Conservation (phyloP, 37 sponge, comb jelly and placozoan species). For the Cliona cf. orientalis region DNA sequence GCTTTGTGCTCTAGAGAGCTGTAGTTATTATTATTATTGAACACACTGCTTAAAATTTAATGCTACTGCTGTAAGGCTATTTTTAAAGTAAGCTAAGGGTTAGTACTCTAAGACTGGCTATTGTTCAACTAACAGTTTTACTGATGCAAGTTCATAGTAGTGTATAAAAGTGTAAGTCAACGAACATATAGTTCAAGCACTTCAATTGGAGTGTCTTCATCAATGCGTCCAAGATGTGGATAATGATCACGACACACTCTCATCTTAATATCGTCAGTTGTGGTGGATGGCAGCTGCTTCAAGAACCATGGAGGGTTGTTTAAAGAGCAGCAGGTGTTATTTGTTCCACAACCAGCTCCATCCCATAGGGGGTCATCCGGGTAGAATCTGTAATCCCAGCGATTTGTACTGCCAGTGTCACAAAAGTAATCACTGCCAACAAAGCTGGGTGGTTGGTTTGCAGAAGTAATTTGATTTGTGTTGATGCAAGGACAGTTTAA, state of each 20-base stretch:
- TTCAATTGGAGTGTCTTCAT: background rate
- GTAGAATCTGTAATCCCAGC: conserved; percentile 6
- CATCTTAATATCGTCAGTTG: conserved; percentile 46
- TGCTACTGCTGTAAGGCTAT: too few relatives aligned
- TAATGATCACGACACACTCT: conserved; percentile 47
- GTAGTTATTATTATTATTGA: too few relatives aligned
- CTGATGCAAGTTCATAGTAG: too few relatives aligned
- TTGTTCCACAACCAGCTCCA: conserved; percentile 52
- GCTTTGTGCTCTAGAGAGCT: too few relatives aligned
- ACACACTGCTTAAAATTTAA: too few relatives aligned
- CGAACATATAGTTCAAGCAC: conserved; percentile 27
- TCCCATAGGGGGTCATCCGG: conserved; percentile 62
- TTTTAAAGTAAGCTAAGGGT: too few relatives aligned
- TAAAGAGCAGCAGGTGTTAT: conserved; percentile 50
- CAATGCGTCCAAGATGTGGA: background rate
- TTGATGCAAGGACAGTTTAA: conserved; percentile 15
- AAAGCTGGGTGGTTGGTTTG: background rate
- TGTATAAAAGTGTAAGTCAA: too few relatives aligned
- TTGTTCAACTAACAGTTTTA: too few relatives aligned
- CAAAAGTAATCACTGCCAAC: conserved; percentile 44
- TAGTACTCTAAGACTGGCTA: too few relatives aligned
- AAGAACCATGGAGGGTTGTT: conserved; percentile 60
- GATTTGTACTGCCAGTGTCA: conserved; percentile 39
- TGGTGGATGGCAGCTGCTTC: conserved; percentile 15
- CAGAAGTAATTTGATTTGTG: background rate